These are phyloP conservation scores for Caenorhabditis wallacei DNA, from an alignment of 2,888 invertebrate species.

Conservation along the genomic window DNA sequence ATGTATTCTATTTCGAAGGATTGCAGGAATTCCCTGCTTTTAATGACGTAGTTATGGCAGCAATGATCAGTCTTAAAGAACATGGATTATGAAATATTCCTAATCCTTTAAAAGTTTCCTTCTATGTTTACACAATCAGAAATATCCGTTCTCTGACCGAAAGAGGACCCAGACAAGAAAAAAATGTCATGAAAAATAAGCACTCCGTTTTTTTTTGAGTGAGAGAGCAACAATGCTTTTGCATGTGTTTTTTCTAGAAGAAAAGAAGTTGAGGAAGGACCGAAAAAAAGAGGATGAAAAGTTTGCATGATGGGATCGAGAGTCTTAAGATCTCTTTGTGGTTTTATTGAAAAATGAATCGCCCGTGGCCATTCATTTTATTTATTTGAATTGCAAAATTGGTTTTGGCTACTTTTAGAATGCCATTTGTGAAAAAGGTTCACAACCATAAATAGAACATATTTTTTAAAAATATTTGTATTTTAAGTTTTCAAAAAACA, in stretches of 20 bases:
- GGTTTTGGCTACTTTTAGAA: no score
- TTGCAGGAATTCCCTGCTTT: background rate
- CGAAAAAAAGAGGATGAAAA: constrained; percentile 11
- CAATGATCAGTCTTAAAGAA: background rate
- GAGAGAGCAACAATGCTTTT: constrained; percentile 46
- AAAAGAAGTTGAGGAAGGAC: constrained; percentile 7
- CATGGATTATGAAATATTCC: constrained; percentile 3
- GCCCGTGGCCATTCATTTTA: constrained; percentile 21
- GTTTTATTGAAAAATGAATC: constrained; percentile 51
- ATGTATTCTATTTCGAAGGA: background rate
- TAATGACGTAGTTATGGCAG: background rate
- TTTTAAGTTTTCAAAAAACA: no score
- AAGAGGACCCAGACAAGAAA: constrained; percentile 3
- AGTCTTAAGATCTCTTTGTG: background rate
- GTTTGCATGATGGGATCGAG: constrained; percentile 22
- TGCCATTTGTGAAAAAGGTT: no score
- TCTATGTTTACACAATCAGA: constrained; percentile 33
- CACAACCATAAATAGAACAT: no score
- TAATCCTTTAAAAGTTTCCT: background rate
- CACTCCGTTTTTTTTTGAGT: constrained; percentile 17
- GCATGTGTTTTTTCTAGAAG: constrained; percentile 29
- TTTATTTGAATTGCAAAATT: background rate
- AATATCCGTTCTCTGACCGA: constrained; percentile 48
- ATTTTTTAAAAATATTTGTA: no score
- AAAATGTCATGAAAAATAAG: constrained; percentile 33